Conservation (phyloP, 2,888 invertebrate species). For the Deilephila porcellus region DNA sequence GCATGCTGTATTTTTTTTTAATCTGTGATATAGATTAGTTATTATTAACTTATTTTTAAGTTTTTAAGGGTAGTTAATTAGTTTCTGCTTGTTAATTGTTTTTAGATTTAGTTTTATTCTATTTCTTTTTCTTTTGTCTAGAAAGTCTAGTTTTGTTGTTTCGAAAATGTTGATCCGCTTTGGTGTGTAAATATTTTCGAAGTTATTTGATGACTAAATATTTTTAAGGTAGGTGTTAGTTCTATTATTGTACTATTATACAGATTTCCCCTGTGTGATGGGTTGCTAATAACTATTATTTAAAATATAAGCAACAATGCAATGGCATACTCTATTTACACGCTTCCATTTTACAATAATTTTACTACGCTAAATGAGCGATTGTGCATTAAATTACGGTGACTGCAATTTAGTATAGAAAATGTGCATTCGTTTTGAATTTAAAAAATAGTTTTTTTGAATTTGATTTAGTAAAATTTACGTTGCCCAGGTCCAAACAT, state of each 20-base stretch:
- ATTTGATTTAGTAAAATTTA: not conserved
- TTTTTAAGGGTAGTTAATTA: too few relatives aligned
- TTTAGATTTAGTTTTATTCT: too few relatives aligned
- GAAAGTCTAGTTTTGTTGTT: too few relatives aligned
- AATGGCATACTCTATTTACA: conserved; percentile 1
- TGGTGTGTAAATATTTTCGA: too few relatives aligned
- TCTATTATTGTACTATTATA: too few relatives aligned
- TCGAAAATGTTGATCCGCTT: too few relatives aligned
- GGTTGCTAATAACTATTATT: conserved; percentile 4
- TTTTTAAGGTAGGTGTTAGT: too few relatives aligned
- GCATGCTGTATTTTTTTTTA: conserved; percentile 34
- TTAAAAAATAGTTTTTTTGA: not conserved
- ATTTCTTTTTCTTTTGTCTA: too few relatives aligned
- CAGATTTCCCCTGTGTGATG: not conserved
- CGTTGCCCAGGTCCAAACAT: too few relatives aligned
- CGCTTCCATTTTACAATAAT: conserved; percentile 8
- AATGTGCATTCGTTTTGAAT: not conserved
- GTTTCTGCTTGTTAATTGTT: too few relatives aligned
- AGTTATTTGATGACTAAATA: too few relatives aligned
- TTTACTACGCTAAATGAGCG: not conserved
- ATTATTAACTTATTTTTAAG: not conserved
- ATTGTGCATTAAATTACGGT: not conserved
- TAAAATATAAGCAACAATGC: not conserved
- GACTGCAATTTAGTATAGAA: not conserved
- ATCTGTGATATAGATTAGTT: not conserved